These are phyloP conservation scores for Labrus mixtus DNA, from an alignment of 2,113 vertebrate genomes.

Conservation along the genomic window DNA sequence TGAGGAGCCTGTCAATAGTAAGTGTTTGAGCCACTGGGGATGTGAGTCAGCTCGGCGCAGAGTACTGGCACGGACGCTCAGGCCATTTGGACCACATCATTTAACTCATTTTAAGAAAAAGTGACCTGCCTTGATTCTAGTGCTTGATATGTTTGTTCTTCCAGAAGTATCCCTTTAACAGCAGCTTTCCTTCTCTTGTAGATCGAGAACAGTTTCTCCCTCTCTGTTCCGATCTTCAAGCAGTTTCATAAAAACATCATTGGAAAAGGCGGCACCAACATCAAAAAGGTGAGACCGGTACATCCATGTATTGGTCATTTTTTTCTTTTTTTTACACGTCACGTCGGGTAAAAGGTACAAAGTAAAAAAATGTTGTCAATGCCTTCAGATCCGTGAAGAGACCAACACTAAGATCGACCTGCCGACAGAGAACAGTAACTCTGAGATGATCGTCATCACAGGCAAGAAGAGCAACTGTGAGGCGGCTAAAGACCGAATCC, in stretches of 20 bases:
- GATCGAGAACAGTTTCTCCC: conserved; percentile 88
- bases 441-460: conserved; percentile 87
- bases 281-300: conserved; percentile 83
- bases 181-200: conserved; percentile 43
- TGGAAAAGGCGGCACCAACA: conserved; percentile 88
- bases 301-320: too few relatives aligned
- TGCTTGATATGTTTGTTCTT: too few relatives aligned
- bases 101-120: too few relatives aligned
- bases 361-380: not conserved
- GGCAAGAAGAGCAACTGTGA: conserved; percentile 86
- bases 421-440: conserved; percentile 89
- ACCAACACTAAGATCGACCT: conserved; percentile 90
- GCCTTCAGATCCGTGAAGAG: conserved; percentile 86
- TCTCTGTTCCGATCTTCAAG: conserved; percentile 87
- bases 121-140: too few relatives aligned
- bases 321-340: too few relatives aligned
- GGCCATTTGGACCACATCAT: too few relatives aligned
- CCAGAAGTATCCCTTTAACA: not conserved
- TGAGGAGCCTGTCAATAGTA: too few relatives aligned
- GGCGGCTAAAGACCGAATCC: conserved; percentile 84
- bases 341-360: not conserved
- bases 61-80: too few relatives aligned
- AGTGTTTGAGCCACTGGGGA: too few relatives aligned
- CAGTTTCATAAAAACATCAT: conserved; percentile 91
- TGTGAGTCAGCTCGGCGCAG: too few relatives aligned